phyloP scores from a whole-genome alignment of 64 coral and sea anemone genomes.

The Orbicella faveolata region DNA sequence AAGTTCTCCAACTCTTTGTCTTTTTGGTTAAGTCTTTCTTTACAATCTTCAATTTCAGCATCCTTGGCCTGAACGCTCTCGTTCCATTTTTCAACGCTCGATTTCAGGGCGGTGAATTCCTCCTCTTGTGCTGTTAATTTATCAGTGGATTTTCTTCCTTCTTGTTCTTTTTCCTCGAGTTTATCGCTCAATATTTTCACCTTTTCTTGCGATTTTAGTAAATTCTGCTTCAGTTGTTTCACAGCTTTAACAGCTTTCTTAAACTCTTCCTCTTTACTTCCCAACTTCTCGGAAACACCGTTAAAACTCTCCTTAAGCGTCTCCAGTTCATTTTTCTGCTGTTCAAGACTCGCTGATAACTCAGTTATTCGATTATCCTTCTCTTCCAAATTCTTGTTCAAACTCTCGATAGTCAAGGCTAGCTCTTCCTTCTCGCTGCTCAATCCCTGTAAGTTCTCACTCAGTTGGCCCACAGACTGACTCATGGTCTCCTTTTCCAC shows the following conservation, averaged over 20 bases:
- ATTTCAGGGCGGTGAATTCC: constrained; percentile 51
- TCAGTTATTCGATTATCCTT: constrained; percentile 8
- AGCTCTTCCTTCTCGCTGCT: constrained; percentile 43
- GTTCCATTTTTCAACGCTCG: constrained; percentile 20
- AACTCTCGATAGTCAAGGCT: constrained; percentile 14
- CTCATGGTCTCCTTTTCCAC: constrained; percentile 20
- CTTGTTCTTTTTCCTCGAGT: constrained; percentile 34
- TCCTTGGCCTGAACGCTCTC: constrained; percentile 52
- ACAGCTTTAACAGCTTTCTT: constrained; percentile 42
- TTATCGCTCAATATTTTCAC: constrained; percentile 40
- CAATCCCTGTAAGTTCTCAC: not conserved
- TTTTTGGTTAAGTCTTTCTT: constrained; percentile 31
- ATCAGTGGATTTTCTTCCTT: constrained; percentile 34
- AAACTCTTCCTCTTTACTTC: constrained; percentile 61
- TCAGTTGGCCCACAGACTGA: not conserved
- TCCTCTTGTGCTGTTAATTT: constrained; percentile 12
- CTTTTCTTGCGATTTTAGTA: constrained; percentile 58
- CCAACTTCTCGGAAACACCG: constrained; percentile 28
- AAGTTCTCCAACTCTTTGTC: constrained; percentile 75
- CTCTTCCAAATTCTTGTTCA: constrained; percentile 41
- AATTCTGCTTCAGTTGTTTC: constrained; percentile 44
- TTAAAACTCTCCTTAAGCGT: constrained; percentile 47
- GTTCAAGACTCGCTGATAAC: constrained; percentile 13
- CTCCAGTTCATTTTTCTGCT: constrained; percentile 32
- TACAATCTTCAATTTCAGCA: constrained; percentile 38